A percentile compares a stretch with the other conserved stretches of the same genome.
Evolutionary conservation across 1,140 invertebrate genomes (phyloP).

Genomic region (Uloborus diversus): DNA sequence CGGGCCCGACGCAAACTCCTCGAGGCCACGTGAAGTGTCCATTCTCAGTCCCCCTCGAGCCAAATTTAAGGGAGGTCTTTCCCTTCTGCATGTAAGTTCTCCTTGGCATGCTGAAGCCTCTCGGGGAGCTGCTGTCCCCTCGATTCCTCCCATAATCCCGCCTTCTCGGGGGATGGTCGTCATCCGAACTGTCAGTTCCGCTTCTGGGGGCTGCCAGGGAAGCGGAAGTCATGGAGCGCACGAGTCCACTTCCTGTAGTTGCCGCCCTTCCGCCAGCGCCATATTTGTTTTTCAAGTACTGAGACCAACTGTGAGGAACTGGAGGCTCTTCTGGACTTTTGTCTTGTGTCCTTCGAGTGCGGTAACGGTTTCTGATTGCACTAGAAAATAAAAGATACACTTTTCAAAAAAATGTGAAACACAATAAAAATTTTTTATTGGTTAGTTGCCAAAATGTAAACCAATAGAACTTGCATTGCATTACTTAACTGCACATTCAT

Average conservation of each 20-base stretch:
- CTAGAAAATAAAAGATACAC: too few relatives aligned
- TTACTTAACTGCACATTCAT: too few relatives aligned
- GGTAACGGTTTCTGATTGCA: background rate
- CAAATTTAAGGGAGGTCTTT: conserved; percentile 90
- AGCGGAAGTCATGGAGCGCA: conserved; percentile 7
- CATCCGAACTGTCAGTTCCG: conserved; percentile 57
- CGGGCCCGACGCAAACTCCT: conserved; percentile 90
- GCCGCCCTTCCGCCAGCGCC: conserved; percentile 65
- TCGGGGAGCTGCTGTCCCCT: conserved; percentile 2
- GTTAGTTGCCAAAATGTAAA: too few relatives aligned
- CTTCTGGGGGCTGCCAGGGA: conserved; percentile 8
- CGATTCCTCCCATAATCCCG: conserved; percentile 15
- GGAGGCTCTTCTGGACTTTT: conserved; percentile 19
- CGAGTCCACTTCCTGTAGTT: background rate
- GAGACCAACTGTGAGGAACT: conserved; percentile 67
- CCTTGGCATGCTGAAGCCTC: conserved; percentile 45
- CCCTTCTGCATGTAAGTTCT: conserved; percentile 71
- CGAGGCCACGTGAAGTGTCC: conserved; percentile 97
- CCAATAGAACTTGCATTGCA: too few relatives aligned
- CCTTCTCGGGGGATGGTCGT: conserved; percentile 33
- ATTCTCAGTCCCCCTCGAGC: conserved; percentile 94
- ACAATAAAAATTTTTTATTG: too few relatives aligned
- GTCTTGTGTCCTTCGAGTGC: conserved; percentile 12
- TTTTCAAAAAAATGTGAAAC: too few relatives aligned
- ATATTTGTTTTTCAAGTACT: conserved; percentile 92